Evolutionary conservation across 2,113 vertebrate species (phyloP), one percentile per base, ranked within the genome.

Genomic region (Tychaedon coryphoeus): DNA sequence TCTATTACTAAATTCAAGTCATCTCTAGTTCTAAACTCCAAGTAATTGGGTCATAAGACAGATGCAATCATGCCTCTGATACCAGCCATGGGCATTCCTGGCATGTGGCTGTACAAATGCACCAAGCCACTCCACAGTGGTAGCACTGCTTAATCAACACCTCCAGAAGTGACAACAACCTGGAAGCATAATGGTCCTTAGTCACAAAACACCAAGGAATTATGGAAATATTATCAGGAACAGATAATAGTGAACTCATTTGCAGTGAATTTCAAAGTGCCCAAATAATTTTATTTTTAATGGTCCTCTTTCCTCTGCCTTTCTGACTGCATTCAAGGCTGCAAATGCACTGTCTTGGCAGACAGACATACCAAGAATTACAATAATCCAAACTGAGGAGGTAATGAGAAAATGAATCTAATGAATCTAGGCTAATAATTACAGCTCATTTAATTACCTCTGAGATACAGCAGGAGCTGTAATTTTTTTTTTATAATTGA

Each of bases 381-480:
- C 79, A 95, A 91, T 75, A 96, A 94, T 90, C n/a, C 74, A 66
- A 93, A 81, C 80, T 84, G 53, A 96, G 66, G 72, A 96, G 91
- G 67, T 94, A 86, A 94, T 54, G 58, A 60, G 70, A 97, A 92
- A 93, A 94, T 91, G 48, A 95, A 96, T 95, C 86, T 95, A 95
- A 96, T 96, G 77, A 95, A 97, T 90, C 91, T 91, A 91, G 77
- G 80, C 84, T 96, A 96, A 97, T 96, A 95, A 97, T 97, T 96
- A 95, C 29, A 91, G 43, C 61, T 96, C 51, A 74, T 88, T 92
- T 78, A 97, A 97, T 96, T 97, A 92, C 81, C 89, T 96, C 77
- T 93, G 90, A 96, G 88, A 95, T 96, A 96, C 94, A 96, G 36
- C 66, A 94, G 82, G 80, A 97, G 71, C 85, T 87, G 91, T 96